Conservation (phyloP, 2,797 vertebrate genomes). For the Fundulus diaphanus region DNA sequence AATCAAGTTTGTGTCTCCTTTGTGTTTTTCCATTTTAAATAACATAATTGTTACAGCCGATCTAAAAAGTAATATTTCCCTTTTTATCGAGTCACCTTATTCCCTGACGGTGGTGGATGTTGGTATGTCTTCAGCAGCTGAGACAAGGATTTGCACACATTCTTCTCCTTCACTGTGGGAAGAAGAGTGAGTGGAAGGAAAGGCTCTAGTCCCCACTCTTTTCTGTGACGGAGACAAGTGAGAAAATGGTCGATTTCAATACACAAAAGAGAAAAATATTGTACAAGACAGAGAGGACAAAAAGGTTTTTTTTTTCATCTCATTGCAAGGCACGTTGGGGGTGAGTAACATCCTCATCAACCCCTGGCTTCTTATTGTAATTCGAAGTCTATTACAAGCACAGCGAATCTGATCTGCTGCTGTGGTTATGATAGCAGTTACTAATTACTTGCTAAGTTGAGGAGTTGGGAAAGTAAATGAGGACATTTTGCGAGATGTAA, state of each 20-base stretch:
- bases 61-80: slow-evolving; percentile 7
- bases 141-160: slow-evolving; percentile 93
- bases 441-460: slow-evolving; percentile 63
- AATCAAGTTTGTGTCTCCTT: slow-evolving; percentile 20
- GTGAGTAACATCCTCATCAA: slow-evolving; percentile 21
- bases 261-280: slow-evolving; percentile 20
- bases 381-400: slow-evolving; percentile 45
- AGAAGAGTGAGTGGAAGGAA: slow-evolving; percentile 96
- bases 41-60: not conserved
- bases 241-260: slow-evolving; percentile 21
- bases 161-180: slow-evolving; percentile 96
- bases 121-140: slow-evolving; percentile 97
- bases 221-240: slow-evolving; percentile 80
- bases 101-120: slow-evolving; percentile 89
- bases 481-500: slow-evolving; percentile 55
- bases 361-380: slow-evolving; percentile 38
- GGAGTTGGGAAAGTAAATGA: slow-evolving; percentile 56
- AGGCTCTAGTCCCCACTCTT: slow-evolving; percentile 98
- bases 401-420: slow-evolving; percentile 53
- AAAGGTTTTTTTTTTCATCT: slow-evolving; percentile 16
- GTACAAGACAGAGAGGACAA: slow-evolving; percentile 16
- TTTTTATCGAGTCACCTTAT: slow-evolving; percentile 85
- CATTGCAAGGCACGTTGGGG: slow-evolving; percentile 15
- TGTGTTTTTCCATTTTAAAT: not conserved
- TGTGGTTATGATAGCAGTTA: slow-evolving; percentile 43